Conservation (phyloP, 2,797 vertebrate species). For the Chelidonichthys spinosus region DNA sequence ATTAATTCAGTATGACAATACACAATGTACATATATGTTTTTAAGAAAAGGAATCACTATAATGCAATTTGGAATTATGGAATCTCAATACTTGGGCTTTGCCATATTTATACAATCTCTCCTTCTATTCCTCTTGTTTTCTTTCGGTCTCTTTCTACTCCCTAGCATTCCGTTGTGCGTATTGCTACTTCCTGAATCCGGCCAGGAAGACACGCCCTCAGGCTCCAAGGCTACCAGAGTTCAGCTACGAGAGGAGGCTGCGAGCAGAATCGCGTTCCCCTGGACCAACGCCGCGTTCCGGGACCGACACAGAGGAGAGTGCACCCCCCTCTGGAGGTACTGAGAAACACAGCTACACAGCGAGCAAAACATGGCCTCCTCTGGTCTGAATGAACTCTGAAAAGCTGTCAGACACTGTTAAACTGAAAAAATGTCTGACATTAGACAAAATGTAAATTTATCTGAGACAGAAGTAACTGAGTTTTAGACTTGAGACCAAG, state of each 20-base stretch:
- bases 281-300: slow-evolving; percentile 63
- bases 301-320: slow-evolving; percentile 81
- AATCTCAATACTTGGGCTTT: neutral
- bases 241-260: slow-evolving; percentile 89
- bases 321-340: slow-evolving; percentile 81
- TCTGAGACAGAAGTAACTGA: neutral
- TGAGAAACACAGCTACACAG: neutral
- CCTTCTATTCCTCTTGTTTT: neutral
- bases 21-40: neutral
- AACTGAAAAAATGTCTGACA: neutral
- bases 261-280: slow-evolving; percentile 74
- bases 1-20: neutral
- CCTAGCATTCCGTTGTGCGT: slow-evolving; percentile 94
- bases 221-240: slow-evolving; percentile 93
- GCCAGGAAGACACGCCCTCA: slow-evolving; percentile 95
- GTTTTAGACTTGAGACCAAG: neutral
- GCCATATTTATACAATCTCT: neutral
- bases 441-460: neutral
- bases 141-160: neutral
- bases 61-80: neutral
- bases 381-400: too few relatives aligned
- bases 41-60: too few relatives aligned
- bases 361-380: neutral
- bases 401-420: neutral
- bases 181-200: slow-evolving; percentile 97